Percentiles rank a stretch among this genome's conserved stretches.
Evolutionary conservation across 2,888 invertebrate genomes (phyloP).

Genomic region (Orthosia gothica): DNA sequence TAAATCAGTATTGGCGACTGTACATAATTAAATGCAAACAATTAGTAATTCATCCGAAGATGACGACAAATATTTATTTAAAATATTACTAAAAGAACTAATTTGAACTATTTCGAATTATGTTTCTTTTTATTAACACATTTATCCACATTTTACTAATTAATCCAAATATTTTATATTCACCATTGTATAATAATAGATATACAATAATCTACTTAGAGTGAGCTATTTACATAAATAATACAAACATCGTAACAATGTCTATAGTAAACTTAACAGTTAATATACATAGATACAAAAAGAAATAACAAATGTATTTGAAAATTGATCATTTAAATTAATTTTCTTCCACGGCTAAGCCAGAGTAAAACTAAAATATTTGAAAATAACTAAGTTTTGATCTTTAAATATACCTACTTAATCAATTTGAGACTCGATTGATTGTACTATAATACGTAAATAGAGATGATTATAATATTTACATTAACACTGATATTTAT

Average conservation of each 20-base stretch:
- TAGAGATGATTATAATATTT: constrained; percentile 72
- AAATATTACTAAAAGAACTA: constrained; percentile 81
- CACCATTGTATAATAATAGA: constrained; percentile 74
- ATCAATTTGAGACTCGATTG: constrained; percentile 57
- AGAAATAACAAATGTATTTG: constrained; percentile 82
- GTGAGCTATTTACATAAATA: constrained; percentile 88
- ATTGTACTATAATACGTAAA: constrained; percentile 68
- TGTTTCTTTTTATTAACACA: constrained; percentile 73
- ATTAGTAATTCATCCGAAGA: constrained; percentile 65
- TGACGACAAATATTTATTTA: constrained; percentile 71
- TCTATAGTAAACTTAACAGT: constrained; percentile 88
- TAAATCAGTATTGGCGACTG: constrained; percentile 65
- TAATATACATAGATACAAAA: constrained; percentile 86
- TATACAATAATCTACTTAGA: constrained; percentile 85
- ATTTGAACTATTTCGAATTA: constrained; percentile 84
- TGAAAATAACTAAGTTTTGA: constrained; percentile 68
- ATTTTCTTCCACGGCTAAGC: constrained; percentile 62
- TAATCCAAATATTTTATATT: constrained; percentile 76
- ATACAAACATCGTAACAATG: constrained; percentile 90
- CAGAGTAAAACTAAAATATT: constrained; percentile 62
- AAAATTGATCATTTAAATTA: constrained; percentile 57
- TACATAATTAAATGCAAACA: constrained; percentile 82
- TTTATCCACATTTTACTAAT: constrained; percentile 81
- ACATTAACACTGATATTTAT: constrained; percentile 75
- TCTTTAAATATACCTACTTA: constrained; percentile 62